A percentile compares a stretch with the other conserved stretches of the same genome.
phyloP scores from a whole-genome alignment of 2,888 invertebrate genomes.

The Agrotis ipsilon region DNA sequence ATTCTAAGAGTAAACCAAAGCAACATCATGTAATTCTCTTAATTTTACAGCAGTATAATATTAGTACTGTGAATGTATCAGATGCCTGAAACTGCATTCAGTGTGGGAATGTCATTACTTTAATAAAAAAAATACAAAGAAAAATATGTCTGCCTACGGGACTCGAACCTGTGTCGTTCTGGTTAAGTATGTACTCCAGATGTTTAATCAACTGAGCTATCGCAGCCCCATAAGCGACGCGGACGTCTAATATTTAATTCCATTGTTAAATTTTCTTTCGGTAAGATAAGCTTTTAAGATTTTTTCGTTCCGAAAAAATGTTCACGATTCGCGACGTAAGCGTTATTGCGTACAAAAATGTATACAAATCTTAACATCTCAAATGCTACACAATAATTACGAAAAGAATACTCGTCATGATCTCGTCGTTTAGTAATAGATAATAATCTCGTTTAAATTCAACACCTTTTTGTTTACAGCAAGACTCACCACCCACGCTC shows the following conservation, averaged over 20 bases:
- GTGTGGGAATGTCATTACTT: not conserved
- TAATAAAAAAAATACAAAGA: too few relatives aligned
- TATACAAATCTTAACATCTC: not conserved
- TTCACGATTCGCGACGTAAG: too few relatives aligned
- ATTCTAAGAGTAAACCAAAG: not conserved
- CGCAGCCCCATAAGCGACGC: too few relatives aligned
- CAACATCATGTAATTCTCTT: not conserved
- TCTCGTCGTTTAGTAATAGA: conserved; percentile 24
- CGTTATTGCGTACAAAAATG: too few relatives aligned
- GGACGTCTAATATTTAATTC: too few relatives aligned
- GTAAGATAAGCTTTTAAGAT: too few relatives aligned
- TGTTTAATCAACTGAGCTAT: too few relatives aligned
- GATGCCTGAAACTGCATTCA: not conserved
- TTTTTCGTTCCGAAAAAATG: too few relatives aligned
- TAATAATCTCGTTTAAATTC: conserved; percentile 44
- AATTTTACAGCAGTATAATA: not conserved
- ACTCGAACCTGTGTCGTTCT: too few relatives aligned
- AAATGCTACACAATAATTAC: not conserved
- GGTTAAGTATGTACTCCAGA: too few relatives aligned
- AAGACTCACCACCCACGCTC: conserved; percentile 35
- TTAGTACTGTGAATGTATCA: not conserved
- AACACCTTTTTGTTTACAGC: conserved; percentile 39
- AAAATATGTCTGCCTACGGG: too few relatives aligned
- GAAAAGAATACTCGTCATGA: conserved; percentile 21
- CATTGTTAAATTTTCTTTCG: too few relatives aligned